phyloP scores from a whole-genome alignment of 2,888 invertebrate genomes.

The Norana najaformis region DNA sequence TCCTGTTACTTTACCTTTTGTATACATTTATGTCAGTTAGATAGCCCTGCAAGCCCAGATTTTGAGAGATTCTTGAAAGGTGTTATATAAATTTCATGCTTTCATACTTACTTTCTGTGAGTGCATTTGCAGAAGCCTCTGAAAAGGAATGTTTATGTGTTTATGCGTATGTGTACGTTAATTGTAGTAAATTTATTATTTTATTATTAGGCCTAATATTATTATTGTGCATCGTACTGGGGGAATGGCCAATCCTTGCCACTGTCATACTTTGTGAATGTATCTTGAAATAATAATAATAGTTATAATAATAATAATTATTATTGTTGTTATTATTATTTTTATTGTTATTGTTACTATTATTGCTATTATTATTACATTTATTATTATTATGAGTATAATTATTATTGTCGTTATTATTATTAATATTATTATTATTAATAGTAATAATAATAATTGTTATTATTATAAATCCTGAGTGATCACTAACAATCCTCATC shows the following conservation, averaged over 20 bases:
- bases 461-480: too few relatives aligned
- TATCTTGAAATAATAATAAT: conserved; percentile 24
- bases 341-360: conserved; percentile 25
- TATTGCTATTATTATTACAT: too few relatives aligned
- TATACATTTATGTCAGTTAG: background rate
- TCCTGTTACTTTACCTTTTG: background rate
- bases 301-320: conserved; percentile 31
- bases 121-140: too few relatives aligned
- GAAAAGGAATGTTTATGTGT: background rate
- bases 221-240: background rate
- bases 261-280: background rate
- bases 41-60: background rate
- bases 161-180: background rate
- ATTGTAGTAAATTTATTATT: background rate
- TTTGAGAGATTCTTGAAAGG: background rate
- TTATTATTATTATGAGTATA: too few relatives aligned
- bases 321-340: conserved; percentile 28
- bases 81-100: background rate
- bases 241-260: background rate
- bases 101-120: background rate
- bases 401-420: too few relatives aligned
- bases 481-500: too few relatives aligned
- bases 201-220: too few relatives aligned
- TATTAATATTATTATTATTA: too few relatives aligned
- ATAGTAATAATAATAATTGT: too few relatives aligned